A percentile compares a stretch with the other conserved stretches of the same genome.
These are phyloP conservation scores for Actinia tenebrosa DNA, from an alignment of 64 coral and sea anemone species.

Conservation along the genomic window DNA sequence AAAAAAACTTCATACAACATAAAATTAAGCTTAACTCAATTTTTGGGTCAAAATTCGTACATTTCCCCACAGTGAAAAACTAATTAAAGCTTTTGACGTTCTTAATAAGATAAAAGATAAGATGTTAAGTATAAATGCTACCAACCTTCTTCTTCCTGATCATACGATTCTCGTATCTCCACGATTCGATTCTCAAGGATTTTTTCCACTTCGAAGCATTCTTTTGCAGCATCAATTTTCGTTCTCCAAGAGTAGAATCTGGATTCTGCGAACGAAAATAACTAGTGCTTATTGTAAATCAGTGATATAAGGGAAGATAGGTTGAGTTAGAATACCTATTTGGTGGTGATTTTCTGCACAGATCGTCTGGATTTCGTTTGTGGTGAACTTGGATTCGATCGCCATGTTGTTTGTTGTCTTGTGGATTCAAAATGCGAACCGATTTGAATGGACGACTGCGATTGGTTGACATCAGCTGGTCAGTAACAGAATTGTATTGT, in stretches of 20 bases:
- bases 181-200: slow-evolving; percentile 39
- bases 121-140: neutral
- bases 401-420: slow-evolving; percentile 7
- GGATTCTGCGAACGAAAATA: neutral
- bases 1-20: too few relatives aligned
- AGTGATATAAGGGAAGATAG: neutral
- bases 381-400: slow-evolving; percentile 12
- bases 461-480: slow-evolving; percentile 6
- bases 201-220: slow-evolving; percentile 5
- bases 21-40: too few relatives aligned
- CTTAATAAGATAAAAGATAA: neutral
- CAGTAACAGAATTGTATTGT: neutral
- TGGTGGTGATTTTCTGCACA: neutral
- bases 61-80: too few relatives aligned
- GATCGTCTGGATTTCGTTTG: neutral
- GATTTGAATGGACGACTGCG: neutral
- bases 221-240: neutral
- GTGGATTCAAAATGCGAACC: slow-evolving; percentile 10
- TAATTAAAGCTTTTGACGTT: too few relatives aligned
- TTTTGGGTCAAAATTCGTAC: too few relatives aligned
- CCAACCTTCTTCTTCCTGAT: neutral
- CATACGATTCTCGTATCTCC: slow-evolving; percentile 39
- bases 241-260: neutral
- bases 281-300: neutral
- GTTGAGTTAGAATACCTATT: neutral